Base-by-base conservation (phyloP, 2,797 vertebrate species). In the Perdix hodgsoniae region DNA sequence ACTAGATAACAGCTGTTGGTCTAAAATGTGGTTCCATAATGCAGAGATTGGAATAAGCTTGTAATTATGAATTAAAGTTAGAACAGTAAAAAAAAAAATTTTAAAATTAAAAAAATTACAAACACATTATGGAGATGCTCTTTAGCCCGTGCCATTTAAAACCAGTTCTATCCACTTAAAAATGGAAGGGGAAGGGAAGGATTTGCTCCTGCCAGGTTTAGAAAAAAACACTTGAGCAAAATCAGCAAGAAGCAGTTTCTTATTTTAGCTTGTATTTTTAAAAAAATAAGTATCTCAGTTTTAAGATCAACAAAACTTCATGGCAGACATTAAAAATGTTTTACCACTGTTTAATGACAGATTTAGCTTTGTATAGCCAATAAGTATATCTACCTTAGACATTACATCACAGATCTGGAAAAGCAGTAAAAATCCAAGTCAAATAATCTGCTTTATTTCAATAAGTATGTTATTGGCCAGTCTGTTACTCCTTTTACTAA, bases 1-100 rank as follows among this genome's bases (percentile, higher is more conserved):
- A 97, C 96, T 71, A 97, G 97, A 97, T 97, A 98, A 97, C 98
- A 98, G 98, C 97, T 98, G 97, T 97, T 98, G 97, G 97, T 97
- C 97, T 98, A 97, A 97, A 98, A 98, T 97, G 97, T 96, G 93
- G 80, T 90, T 98, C 96, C 96, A 97, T 97, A 98, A 97, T 96
- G 93, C 90, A 95, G 94, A 96, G 92, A 97, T 95, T 97, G 94
- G 95, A 97, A 97, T 98, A 97, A 97, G 97, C 97, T 98, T 98
- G 91, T 97, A 98, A 98, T 98, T 98, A 97, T 98, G 97, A 98
- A 98, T 97, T 97, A 97, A 96, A 97, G 93, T 88, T 97, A 96
- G 92, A 97, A 92, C 88, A 96, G 96, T 95, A 54, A 73, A 89
- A 94, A n/a, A 54, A 54, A 19, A 29, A 52, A 52, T n/a, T n/a